Conservation (phyloP, 1,140 invertebrate genomes). For the Trachelipus rathkii region DNA sequence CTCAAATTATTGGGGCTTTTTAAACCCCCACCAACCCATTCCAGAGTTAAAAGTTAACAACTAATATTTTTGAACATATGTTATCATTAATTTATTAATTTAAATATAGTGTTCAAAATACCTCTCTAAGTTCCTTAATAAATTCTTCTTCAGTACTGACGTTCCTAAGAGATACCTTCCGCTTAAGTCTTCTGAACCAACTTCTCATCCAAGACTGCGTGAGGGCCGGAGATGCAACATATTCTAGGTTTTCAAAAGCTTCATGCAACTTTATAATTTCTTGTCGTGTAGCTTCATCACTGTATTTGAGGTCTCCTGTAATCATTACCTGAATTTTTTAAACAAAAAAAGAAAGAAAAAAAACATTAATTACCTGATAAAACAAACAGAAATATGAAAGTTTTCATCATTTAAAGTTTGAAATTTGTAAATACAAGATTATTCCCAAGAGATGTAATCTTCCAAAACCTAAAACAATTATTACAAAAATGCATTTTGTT, state of each 20-base stretch:
- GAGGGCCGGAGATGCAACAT: slow-evolving; percentile 67
- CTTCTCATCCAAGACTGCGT: slow-evolving; percentile 87
- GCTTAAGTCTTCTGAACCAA: slow-evolving; percentile 71
- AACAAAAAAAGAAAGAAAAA: neutral
- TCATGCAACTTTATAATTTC: slow-evolving; percentile 68
- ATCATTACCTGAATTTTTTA: slow-evolving; percentile 69
- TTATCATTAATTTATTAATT: neutral
- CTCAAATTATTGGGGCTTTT: too few relatives aligned
- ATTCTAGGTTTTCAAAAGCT: slow-evolving; percentile 73
- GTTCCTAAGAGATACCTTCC: slow-evolving; percentile 69
- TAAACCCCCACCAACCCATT: too few relatives aligned
- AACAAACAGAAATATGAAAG: neutral
- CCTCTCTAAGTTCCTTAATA: slow-evolving; percentile 68
- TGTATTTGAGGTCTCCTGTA: slow-evolving; percentile 77
- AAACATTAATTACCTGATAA: neutral
- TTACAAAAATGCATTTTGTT: neutral
- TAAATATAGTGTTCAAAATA: slow-evolving; percentile 49
- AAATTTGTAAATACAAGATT: too few relatives aligned
- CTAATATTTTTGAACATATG: neutral
- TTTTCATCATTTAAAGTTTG: neutral
- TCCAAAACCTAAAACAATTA: neutral
- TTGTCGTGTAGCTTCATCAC: slow-evolving; percentile 69
- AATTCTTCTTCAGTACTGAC: slow-evolving; percentile 73
- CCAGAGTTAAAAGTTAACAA: neutral
- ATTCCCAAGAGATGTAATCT: neutral